Conservation (phyloP, 92 coral and sea anemone genomes). For the Epizoanthus illoricatus region DNA sequence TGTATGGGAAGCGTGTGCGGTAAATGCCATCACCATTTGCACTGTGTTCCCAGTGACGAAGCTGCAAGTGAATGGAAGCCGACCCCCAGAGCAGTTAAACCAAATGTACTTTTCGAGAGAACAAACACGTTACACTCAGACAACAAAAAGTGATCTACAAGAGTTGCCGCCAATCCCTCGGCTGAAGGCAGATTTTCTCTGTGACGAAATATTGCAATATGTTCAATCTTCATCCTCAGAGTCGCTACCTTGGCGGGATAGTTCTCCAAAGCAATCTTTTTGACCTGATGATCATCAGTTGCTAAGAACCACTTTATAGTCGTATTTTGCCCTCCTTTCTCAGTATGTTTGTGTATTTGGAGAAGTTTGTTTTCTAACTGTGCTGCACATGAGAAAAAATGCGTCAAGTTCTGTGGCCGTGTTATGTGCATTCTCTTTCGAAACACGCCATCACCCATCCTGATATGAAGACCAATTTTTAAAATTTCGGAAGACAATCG, state of each 20-base stretch:
- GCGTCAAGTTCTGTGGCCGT: conserved; percentile 42
- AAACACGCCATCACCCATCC: conserved; percentile 69
- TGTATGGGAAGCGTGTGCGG: no score
- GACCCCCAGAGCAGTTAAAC: conserved; percentile 53
- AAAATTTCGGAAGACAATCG: conserved; percentile 13
- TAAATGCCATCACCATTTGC: not conserved
- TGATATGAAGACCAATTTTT: conserved; percentile 59
- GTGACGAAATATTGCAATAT: conserved; percentile 50
- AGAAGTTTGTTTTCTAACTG: conserved; percentile 45
- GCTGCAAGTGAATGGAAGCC: conserved; percentile 45
- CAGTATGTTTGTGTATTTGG: not conserved
- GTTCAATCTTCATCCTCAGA: conserved; percentile 50
- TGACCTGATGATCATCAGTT: conserved; percentile 48
- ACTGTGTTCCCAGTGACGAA: conserved; percentile 7
- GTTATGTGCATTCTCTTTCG: conserved; percentile 18
- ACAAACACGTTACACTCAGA: conserved; percentile 65
- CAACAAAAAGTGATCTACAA: conserved; percentile 63
- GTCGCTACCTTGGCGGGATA: conserved; percentile 52
- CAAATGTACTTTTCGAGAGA: conserved; percentile 67
- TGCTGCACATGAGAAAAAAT: conserved; percentile 57
- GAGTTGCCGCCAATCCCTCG: conserved; percentile 50
- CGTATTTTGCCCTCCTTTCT: conserved; percentile 6
- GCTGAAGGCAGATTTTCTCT: conserved; percentile 47
- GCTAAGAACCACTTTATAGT: conserved; percentile 69
- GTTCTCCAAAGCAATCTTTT: conserved; percentile 40